Evolutionary conservation across 2,797 vertebrate genomes (phyloP).

Genomic region (Mallotus villosus): DNA sequence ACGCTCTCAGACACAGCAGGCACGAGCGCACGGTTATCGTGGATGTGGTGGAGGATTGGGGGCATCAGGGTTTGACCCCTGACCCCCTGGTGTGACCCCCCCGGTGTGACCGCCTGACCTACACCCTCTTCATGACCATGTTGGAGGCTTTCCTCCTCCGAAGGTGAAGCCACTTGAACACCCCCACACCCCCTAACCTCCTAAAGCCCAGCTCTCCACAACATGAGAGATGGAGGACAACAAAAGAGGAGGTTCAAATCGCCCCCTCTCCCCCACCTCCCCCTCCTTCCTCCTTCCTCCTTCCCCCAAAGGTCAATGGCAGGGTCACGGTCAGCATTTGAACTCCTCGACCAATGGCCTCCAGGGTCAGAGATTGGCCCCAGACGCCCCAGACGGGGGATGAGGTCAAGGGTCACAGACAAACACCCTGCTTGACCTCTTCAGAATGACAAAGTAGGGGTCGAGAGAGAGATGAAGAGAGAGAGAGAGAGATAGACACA

Average conservation of each 20-base stretch:
- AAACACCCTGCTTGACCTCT: constrained; percentile 46
- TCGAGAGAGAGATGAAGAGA: not conserved
- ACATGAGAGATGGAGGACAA: not conserved
- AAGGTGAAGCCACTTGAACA: no score
- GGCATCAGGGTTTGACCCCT: not conserved
- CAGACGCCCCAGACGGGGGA: constrained; percentile 24
- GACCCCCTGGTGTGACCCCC: not conserved
- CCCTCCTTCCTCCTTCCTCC: not conserved
- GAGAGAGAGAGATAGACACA: not conserved
- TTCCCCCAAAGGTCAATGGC: constrained; percentile 44
- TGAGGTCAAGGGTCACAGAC: constrained; percentile 44
- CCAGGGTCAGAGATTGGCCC: constrained; percentile 48
- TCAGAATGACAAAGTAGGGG: constrained; percentile 7
- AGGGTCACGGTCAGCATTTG: constrained; percentile 61
- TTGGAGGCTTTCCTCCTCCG: no score
- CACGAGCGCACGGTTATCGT: no score
- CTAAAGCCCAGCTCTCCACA: not conserved
- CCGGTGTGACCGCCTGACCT: no score
- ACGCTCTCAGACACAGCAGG: no score
- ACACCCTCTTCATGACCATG: not conserved
- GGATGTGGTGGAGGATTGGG: no score
- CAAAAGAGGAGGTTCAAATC: constrained; percentile 1
- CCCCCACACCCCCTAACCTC: not conserved
- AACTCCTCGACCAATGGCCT: constrained; percentile 40
- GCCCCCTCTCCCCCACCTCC: constrained; percentile 3